phyloP scores from a whole-genome alignment of 2,113 vertebrate genomes.

The Proteles cristata region DNA sequence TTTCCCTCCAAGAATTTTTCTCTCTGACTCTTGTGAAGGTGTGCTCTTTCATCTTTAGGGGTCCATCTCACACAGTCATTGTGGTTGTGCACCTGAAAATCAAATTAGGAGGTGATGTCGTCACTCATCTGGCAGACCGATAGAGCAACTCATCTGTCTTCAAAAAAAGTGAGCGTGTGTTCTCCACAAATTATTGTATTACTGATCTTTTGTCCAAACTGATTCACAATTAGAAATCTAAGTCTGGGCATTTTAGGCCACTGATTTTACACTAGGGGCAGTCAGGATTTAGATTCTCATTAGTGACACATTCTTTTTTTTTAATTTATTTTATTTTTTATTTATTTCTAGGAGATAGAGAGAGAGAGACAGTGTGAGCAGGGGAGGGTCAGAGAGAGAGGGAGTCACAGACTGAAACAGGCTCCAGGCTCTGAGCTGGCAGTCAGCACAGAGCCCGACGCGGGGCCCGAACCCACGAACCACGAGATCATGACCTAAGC shows the following conservation, averaged over 20 bases:
- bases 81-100: not conserved
- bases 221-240: not conserved
- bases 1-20: not conserved
- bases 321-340: too few relatives aligned
- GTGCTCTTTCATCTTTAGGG: not conserved
- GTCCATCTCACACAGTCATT: not conserved
- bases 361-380: too few relatives aligned
- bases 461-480: too few relatives aligned
- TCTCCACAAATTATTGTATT: not conserved
- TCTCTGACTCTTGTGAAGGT: not conserved
- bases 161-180: not conserved
- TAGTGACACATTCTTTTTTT: not conserved
- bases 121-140: not conserved
- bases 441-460: too few relatives aligned
- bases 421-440: too few relatives aligned
- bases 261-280: not conserved
- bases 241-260: not conserved
- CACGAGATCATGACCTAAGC: too few relatives aligned
- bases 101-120: not conserved
- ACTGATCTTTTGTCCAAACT: not conserved
- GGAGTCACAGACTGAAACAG: too few relatives aligned
- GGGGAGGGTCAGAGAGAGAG: too few relatives aligned
- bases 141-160: not conserved
- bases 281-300: conserved; percentile 2
- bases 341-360: too few relatives aligned